Base-by-base conservation (phyloP, 2,797 vertebrate genomes). In the Dendrocincla tyrannina region DNA sequence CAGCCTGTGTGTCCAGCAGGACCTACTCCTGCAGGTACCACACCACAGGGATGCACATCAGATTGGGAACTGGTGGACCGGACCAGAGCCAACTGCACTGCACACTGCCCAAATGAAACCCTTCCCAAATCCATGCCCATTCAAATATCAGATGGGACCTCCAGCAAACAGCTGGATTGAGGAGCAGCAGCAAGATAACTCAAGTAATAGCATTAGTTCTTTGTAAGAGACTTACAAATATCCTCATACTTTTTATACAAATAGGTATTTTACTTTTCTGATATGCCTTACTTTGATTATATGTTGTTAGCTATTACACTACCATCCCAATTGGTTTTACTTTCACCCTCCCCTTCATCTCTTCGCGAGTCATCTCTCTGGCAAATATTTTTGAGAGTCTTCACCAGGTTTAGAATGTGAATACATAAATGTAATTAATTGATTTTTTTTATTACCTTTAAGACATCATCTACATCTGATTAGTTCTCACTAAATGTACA, bases 401-500 rank as follows among this genome's bases (percentile, higher is more conserved):
- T 78, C 58, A 63, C 27, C 9, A 63, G 39, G 18, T 42, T 89
- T 75, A 83, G 55, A 85, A 37, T 12, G 59, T 1, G 7, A 89
- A 76, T 66, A 60, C 66, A 77, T 86, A 46, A 64, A 55, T 2
- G 3, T 60, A 74, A 92, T 53, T 7, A 74, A 78, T 44, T 28
- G 33, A 24, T 72, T 66, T n/a, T 74, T 32, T 78, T 69, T 68
- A 75, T 81, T 77, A 83, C 35, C 39, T 89, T 79, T 77, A 80
- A 88, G 84, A 58, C 8, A 55, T 56, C 37, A 14, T 69, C 70
- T 77, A 11, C 19, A 42, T 64, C 75, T 23, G 30, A 74, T 88
- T 85, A 72, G 53, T 72, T 81, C 13, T 10, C 73, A 47, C 46
- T 66, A 85, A 33, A 46, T 4, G 4, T 17, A 90, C 53, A 88